Base-by-base conservation (phyloP, 53 echinoderm and acorn worm species). In the Paracentrotus lividus region DNA sequence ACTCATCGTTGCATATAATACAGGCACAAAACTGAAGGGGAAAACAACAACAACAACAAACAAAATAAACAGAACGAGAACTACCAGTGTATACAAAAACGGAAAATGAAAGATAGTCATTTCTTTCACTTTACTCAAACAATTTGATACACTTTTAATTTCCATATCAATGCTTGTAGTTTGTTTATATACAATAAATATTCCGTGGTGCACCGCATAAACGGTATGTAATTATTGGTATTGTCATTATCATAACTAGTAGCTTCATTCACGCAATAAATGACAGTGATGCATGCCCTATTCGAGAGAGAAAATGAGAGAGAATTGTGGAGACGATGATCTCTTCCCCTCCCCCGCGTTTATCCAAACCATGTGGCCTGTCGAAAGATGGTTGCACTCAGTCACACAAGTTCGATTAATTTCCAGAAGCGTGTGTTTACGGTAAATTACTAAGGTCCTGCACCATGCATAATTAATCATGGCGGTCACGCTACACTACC, bases 361-460 rank as follows among this genome's bases (percentile, higher is more conserved):
- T 56, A 86, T 54, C 31, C 27, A 1, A 29, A 56, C 56, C 86
- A 56, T 56, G 86, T 54, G 86, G 34, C 7, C 16, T 40, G 64
- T 0, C 24, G 42, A 61, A n/a, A 65, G 89, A 61, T 42, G 45
- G 40, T 14, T 42, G 65, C 89, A 38, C 89, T 61, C 89, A 42
- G 60, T 38, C 60, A 64, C 89, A 61, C 64, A 26, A 89, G 43
- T 36, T 89, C 18, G 23, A 89, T 89, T 81, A 81, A 81, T 81
- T n/a, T 43, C 44, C 64, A 61, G 89, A 43, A 89, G 89, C 61
- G 64, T 64, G 64, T 89, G 89, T 89, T 89, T 89, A 89, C 44
- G 64, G 89, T 89, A 89, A 89, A 89, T 89, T 89, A 64, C 89
- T 12, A 16, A 26, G 64, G 42, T 89, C 64, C 16, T 44, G 56